phyloP scores from a whole-genome alignment of 2,888 invertebrate species.

The Drosophila mulleri region DNA sequence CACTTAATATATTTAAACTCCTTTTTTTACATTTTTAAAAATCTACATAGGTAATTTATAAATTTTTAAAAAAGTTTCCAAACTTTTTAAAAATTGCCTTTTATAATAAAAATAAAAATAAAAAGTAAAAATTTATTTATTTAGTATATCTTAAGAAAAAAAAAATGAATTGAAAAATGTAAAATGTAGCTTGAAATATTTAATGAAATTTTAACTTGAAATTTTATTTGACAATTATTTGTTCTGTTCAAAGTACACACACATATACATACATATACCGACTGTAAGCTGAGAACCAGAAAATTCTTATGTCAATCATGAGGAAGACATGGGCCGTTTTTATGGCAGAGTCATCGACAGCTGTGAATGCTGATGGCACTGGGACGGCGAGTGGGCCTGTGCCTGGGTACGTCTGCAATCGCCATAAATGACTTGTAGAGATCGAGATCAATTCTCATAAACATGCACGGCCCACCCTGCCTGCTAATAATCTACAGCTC shows the following conservation, averaged over 20 bases:
- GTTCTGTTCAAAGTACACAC: neutral
- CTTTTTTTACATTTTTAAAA: too few species aligned
- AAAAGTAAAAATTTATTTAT: too few species aligned
- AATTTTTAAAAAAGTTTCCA: too few species aligned
- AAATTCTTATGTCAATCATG: slow-evolving; percentile 52
- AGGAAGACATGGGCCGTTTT: slow-evolving; percentile 22
- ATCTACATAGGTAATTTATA: too few species aligned
- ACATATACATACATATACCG: neutral
- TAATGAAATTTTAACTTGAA: neutral
- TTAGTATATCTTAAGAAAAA: neutral
- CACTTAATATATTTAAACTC: too few species aligned
- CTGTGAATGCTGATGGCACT: slow-evolving; percentile 40
- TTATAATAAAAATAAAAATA: too few species aligned
- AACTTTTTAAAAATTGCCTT: too few species aligned
- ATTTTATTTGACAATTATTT: neutral
- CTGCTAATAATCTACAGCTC: slow-evolving; percentile 39
- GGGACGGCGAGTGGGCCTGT: neutral
- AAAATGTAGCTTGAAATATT: neutral
- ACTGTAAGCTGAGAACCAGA: slow-evolving; percentile 3
- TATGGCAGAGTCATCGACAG: slow-evolving; percentile 40
- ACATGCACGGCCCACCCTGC: slow-evolving; percentile 36
- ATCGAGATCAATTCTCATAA: slow-evolving; percentile 60
- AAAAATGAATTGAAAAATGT: neutral
- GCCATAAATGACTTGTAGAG: slow-evolving; percentile 37
- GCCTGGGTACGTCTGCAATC: slow-evolving; percentile 17